A percentile compares a stretch with the other conserved stretches of the same genome.
Evolutionary conservation across 2,888 invertebrate species (phyloP).

Genomic region (Gnatocerus cornutus): DNA sequence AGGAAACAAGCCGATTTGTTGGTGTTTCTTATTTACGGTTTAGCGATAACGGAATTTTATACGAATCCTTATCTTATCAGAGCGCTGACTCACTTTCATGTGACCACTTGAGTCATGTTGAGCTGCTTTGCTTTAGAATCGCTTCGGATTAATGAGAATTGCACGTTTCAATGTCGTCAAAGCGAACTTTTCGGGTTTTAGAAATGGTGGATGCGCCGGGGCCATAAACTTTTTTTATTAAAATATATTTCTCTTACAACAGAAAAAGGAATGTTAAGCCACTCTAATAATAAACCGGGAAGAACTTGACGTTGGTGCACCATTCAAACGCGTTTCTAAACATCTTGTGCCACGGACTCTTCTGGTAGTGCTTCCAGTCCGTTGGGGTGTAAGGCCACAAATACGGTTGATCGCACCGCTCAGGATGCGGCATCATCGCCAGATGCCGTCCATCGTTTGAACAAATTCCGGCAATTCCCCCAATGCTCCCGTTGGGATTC

Average conservation of each 20-base stretch:
- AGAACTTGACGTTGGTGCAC: slow-evolving; percentile 69
- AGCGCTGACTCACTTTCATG: too few relatives aligned
- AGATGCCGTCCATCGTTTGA: slow-evolving; percentile 94
- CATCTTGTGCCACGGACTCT: slow-evolving; percentile 93
- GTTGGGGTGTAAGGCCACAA: slow-evolving; percentile 87
- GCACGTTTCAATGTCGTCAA: too few relatives aligned
- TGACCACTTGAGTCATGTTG: too few relatives aligned
- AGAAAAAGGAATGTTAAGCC: slow-evolving; percentile 3
- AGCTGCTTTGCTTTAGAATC: too few relatives aligned
- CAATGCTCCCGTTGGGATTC: slow-evolving; percentile 95
- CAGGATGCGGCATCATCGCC: slow-evolving; percentile 99
- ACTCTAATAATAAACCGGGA: slow-evolving; percentile 58
- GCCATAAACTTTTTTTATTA: background rate
- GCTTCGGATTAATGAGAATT: too few relatives aligned
- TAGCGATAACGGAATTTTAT: too few relatives aligned
- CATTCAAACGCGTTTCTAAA: slow-evolving; percentile 92
- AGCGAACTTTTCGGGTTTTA: too few relatives aligned
- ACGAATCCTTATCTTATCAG: too few relatives aligned
- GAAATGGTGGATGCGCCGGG: too few relatives aligned
- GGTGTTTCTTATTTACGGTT: background rate
- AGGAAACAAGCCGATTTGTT: background rate
- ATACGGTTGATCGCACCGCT: slow-evolving; percentile 89
- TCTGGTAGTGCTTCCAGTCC: slow-evolving; percentile 72
- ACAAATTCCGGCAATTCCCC: slow-evolving; percentile 88
- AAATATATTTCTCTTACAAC: slow-evolving; percentile 8